Conservation (phyloP, 2,888 invertebrate genomes). For the Mesorhabditis sp. region DNA sequence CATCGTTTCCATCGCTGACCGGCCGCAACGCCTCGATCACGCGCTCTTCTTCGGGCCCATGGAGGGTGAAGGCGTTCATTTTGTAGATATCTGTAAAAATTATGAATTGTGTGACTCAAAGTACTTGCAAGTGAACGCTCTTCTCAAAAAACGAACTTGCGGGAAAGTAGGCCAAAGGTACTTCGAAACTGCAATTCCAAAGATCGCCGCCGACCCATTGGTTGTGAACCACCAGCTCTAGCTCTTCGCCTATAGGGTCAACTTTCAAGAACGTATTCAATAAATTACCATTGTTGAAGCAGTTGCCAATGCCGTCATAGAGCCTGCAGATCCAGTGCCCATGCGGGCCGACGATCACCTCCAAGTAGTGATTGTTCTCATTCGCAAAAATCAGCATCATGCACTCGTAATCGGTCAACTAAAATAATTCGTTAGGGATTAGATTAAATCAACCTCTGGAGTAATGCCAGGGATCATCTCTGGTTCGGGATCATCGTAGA, state of each 20-base stretch:
- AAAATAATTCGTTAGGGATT: constrained; percentile 12
- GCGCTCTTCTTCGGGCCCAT: constrained; percentile 60
- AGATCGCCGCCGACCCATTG: constrained; percentile 42
- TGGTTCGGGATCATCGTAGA: constrained; percentile 56
- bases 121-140: constrained; percentile 4
- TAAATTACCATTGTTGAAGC: constrained; percentile 59
- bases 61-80: constrained; percentile 65
- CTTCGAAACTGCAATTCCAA: constrained; percentile 60
- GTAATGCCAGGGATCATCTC: constrained; percentile 46
- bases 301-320: constrained; percentile 60
- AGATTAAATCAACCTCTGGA: constrained; percentile 27
- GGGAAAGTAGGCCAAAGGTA: constrained; percentile 63
- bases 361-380: constrained; percentile 61
- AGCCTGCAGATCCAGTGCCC: constrained; percentile 61
- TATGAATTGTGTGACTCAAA: constrained; percentile 10
- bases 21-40: constrained; percentile 62
- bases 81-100: constrained; percentile 56
- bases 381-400: constrained; percentile 64
- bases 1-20: constrained; percentile 58
- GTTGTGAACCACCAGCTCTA: constrained; percentile 51
- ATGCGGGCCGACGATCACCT: constrained; percentile 63
- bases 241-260: constrained; percentile 42
- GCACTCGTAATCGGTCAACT: constrained; percentile 59
- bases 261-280: background rate
- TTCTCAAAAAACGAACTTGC: constrained; percentile 30